These are phyloP conservation scores for Aythya baeri DNA, from an alignment of 2,113 vertebrate species.

Conservation along the genomic window DNA sequence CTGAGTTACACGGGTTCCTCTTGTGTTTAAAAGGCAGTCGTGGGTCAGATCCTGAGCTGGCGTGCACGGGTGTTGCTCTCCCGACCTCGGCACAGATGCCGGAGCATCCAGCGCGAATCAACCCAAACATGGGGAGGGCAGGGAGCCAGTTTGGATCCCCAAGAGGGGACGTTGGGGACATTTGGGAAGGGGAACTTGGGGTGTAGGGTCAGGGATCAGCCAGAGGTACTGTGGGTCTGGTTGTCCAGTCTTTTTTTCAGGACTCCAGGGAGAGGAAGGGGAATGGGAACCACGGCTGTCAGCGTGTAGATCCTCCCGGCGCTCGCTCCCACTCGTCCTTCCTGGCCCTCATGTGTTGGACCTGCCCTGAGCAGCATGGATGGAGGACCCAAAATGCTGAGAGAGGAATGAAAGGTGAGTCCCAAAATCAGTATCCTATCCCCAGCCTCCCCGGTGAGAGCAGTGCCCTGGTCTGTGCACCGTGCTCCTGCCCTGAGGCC, in stretches of 20 bases:
- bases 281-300: background rate
- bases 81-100: accelerated
- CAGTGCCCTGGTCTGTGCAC: background rate
- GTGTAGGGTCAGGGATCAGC: background rate
- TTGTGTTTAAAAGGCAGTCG: background rate
- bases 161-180: background rate
- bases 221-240: no score
- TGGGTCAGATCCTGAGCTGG: background rate
- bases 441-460: background rate
- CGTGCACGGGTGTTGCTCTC: accelerated
- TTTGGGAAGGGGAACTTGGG: background rate
- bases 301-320: no score
- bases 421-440: accelerated
- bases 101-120: background rate
- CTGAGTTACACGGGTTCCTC: background rate
- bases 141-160: background rate
- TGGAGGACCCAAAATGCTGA: background rate
- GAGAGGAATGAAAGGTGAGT: background rate
- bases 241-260: no score
- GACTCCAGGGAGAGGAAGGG: background rate
- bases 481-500: background rate
- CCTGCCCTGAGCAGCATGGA: background rate
- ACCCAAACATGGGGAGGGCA: no score
- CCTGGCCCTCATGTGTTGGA: background rate
- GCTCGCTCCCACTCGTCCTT: background rate